phyloP scores from a whole-genome alignment of 2,797 vertebrate species.

The Sphaeramia orbicularis region DNA sequence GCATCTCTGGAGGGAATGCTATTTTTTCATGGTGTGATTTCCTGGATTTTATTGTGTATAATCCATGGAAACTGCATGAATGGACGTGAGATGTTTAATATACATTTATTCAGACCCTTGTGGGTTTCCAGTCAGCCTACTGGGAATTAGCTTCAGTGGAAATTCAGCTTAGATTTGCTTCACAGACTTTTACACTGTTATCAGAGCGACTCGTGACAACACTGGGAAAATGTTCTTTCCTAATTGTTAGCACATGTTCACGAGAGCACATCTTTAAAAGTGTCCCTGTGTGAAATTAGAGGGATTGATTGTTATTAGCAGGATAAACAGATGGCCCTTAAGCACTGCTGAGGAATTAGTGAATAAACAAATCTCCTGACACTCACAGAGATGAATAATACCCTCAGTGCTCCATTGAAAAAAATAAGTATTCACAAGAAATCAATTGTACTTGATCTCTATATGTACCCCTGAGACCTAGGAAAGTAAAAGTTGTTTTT shows the following conservation, averaged over 20 bases:
- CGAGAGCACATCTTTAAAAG: slow-evolving; percentile 28
- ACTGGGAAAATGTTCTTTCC: slow-evolving; percentile 8
- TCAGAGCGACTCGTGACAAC: neutral
- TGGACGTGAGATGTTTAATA: slow-evolving; percentile 35
- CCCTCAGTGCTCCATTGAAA: neutral
- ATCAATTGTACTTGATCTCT: too few species aligned
- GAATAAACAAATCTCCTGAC: slow-evolving; percentile 40
- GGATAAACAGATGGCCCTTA: slow-evolving; percentile 54
- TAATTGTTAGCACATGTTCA: slow-evolving; percentile 18
- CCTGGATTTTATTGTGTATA: slow-evolving; percentile 39
- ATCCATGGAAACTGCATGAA: slow-evolving; percentile 57
- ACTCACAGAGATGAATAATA: slow-evolving; percentile 15
- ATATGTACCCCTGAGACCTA: too few species aligned
- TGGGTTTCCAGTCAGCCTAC: neutral
- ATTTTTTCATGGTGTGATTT: slow-evolving; percentile 34
- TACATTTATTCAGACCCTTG: slow-evolving; percentile 25
- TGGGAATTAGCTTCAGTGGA: slow-evolving; percentile 25
- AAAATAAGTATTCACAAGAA: neutral
- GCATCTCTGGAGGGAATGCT: slow-evolving; percentile 53
- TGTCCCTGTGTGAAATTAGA: slow-evolving; percentile 34
- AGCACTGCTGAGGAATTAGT: slow-evolving; percentile 43
- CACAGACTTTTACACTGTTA: slow-evolving; percentile 22
- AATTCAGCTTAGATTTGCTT: slow-evolving; percentile 23
- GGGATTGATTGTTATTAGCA: slow-evolving; percentile 41
- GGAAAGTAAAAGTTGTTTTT: too few species aligned